These are phyloP conservation scores for Erpornis zantholeuca DNA, from an alignment of 2,113 vertebrate species.

Conservation along the genomic window DNA sequence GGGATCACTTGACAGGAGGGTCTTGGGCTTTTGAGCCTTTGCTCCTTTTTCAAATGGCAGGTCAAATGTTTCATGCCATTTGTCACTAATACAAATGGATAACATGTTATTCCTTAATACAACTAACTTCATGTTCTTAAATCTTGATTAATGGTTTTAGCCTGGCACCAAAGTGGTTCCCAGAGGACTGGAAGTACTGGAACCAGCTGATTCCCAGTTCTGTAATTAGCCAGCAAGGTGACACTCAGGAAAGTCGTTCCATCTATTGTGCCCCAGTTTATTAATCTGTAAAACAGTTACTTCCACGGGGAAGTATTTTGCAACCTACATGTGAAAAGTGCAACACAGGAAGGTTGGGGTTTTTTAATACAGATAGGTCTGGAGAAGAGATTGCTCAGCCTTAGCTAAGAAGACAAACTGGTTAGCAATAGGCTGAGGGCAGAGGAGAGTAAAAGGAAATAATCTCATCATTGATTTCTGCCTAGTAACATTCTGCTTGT, in stretches of 20 bases:
- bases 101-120: neutral
- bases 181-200: neutral
- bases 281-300: neutral
- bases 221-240: neutral
- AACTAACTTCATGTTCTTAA: neutral
- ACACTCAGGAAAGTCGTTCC: neutral
- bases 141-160: neutral
- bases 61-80: neutral
- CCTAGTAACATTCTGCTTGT: neutral
- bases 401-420: neutral
- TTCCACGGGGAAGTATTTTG: neutral
- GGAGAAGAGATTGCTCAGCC: neutral
- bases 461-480: neutral
- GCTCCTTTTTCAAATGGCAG: neutral
- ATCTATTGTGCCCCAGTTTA: neutral
- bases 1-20: neutral
- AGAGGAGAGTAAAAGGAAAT: neutral
- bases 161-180: neutral
- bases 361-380: neutral
- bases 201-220: neutral
- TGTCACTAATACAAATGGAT: neutral
- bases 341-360: neutral
- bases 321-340: neutral
- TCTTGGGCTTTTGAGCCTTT: neutral
- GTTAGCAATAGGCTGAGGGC: neutral